Percentiles rank a stretch among this genome's conserved stretches.
Evolutionary conservation across 2,888 invertebrate species (phyloP).

Genomic region (Torymus auratus): DNA sequence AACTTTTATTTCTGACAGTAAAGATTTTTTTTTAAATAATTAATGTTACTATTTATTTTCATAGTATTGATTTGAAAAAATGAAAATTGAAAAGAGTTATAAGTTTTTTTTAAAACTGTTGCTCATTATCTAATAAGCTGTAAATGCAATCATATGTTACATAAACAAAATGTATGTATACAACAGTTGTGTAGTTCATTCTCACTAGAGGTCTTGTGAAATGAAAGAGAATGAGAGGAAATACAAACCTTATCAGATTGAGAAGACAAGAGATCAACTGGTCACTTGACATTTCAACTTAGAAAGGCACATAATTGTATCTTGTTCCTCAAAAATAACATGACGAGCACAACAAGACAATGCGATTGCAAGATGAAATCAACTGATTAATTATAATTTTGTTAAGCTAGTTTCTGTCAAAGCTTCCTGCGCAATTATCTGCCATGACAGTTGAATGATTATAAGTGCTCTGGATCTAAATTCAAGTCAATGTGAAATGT

Average conservation of each 20-base stretch:
- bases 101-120: no score
- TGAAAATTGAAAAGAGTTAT: no score
- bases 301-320: slow-evolving; percentile 25
- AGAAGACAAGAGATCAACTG: slow-evolving; percentile 26
- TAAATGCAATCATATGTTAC: no score
- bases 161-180: background rate
- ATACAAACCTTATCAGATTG: slow-evolving; percentile 13
- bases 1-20: no score
- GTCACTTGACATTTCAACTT: slow-evolving; percentile 20
- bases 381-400: slow-evolving; percentile 46
- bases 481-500: slow-evolving; percentile 36
- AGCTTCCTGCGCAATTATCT: slow-evolving; percentile 27
- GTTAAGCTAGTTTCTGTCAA: slow-evolving; percentile 10
- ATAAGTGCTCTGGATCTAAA: slow-evolving; percentile 39
- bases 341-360: slow-evolving; percentile 35
- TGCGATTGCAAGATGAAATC: slow-evolving; percentile 34
- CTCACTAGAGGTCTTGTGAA: background rate
- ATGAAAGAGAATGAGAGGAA: background rate
- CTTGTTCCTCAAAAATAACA: slow-evolving; percentile 2
- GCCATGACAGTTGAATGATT: slow-evolving; percentile 36
- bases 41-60: no score
- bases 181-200: background rate
- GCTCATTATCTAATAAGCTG: no score
- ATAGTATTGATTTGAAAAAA: no score
- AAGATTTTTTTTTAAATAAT: no score